Evolutionary conservation across 2,888 invertebrate species (phyloP).

Genomic region (Amiota mariae): DNA sequence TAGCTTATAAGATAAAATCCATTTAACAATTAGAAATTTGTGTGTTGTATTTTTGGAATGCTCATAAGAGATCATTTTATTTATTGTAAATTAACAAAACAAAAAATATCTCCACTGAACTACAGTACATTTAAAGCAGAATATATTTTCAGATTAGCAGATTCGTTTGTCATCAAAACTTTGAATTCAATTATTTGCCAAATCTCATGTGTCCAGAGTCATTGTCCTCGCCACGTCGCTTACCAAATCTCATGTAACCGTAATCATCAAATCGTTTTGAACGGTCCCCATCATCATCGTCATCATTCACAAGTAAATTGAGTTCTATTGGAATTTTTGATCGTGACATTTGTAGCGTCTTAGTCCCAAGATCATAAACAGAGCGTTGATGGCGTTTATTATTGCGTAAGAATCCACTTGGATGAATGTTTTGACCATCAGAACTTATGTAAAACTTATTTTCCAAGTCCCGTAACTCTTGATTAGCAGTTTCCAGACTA

Average conservation of each 20-base stretch:
- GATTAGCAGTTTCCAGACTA: conserved; percentile 43
- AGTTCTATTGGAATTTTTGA: conserved; percentile 69
- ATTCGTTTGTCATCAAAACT: not conserved
- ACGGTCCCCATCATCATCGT: conserved; percentile 65
- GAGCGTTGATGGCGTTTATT: conserved; percentile 58
- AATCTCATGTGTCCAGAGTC: conserved; percentile 85
- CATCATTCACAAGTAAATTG: conserved; percentile 68
- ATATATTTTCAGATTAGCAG: no score
- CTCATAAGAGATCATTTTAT: no score
- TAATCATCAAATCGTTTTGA: conserved; percentile 81
- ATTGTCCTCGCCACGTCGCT: conserved; percentile 78
- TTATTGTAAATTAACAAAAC: no score
- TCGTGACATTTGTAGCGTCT: conserved; percentile 58
- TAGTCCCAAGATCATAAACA: conserved; percentile 53
- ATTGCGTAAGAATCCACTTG: conserved; percentile 30
- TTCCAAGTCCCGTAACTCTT: conserved; percentile 47
- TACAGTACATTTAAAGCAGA: no score
- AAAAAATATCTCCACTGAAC: no score
- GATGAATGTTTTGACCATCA: conserved; percentile 26
- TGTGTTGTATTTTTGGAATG: no score
- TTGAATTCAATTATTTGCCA: conserved; percentile 75
- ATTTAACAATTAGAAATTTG: no score
- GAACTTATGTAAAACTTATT: conserved; percentile 38
- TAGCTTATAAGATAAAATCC: no score
- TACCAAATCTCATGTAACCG: conserved; percentile 81